phyloP scores from a whole-genome alignment of 2,113 vertebrate genomes.

The Eubucco bourcierii region DNA sequence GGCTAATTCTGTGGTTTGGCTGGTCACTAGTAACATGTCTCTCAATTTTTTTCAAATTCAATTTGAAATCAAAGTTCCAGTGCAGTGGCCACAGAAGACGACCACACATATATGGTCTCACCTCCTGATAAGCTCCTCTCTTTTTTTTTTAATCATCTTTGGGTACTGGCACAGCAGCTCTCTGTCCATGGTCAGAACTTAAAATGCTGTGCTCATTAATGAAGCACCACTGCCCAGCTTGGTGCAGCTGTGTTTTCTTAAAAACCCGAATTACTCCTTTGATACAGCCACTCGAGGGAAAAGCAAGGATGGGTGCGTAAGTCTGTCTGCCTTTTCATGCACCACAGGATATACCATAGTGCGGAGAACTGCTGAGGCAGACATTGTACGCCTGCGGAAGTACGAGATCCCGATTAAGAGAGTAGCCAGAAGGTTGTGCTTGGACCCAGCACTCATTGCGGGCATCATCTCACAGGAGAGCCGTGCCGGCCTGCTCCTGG shows the following conservation, averaged over 20 bases:
- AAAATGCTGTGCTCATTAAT: not conserved
- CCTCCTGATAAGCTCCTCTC: not conserved
- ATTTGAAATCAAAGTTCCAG: not conserved
- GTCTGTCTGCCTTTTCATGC: not conserved
- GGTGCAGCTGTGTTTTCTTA: not conserved
- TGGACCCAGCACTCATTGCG: constrained; percentile 78
- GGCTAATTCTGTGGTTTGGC: not conserved
- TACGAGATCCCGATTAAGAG: constrained; percentile 59
- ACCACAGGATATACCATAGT: constrained; percentile 57
- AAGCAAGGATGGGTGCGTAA: not conserved
- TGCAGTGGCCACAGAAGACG: not conserved
- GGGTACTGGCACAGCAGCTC: not conserved
- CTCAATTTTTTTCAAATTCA: not conserved
- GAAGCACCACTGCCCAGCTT: not conserved
- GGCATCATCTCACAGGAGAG: constrained; percentile 80
- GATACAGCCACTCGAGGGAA: not conserved
- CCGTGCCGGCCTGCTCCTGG: constrained; percentile 47
- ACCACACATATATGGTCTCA: fast-evolving
- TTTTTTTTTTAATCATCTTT: not conserved
- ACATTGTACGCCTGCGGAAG: constrained; percentile 60
- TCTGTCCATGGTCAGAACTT: fast-evolving
- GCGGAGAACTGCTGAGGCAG: constrained; percentile 66
- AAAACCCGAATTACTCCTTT: not conserved
- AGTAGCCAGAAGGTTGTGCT: constrained; percentile 67
- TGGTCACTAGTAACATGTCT: not conserved